Base-by-base conservation (phyloP, 2,797 vertebrate species). In the Vultur gryphus region DNA sequence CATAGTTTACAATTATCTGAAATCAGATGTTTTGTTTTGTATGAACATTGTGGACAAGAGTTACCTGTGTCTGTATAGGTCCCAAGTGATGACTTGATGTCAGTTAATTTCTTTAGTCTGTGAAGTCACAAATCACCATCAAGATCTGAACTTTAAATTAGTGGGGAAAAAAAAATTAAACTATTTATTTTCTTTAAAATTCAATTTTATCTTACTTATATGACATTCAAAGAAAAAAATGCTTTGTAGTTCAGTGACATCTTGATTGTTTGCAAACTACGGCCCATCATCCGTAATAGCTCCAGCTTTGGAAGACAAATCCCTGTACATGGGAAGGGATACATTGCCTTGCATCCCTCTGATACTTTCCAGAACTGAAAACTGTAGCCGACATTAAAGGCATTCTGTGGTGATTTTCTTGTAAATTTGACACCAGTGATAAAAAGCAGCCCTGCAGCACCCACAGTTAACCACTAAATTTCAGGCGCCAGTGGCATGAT, bases 371-470 rank as follows among this genome's bases (percentile, higher is more conserved):
- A 96, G 93, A 91, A 62, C 44, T 81, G 81, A 93, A 93, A 95
- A 90, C 54, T 90, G 29, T 87, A 96, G 51, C 55, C 2, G 9
- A 81, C 87, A 66, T 95, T 89, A 96, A 95, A 97, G 82, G 58
- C 81, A 87, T 95, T 96, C 77, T 96, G 88, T 96, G 87, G 90
- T 84, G 65, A 89, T 89, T 95, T 95, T 90, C 85, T 79, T 90
- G 37, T 87, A 67, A 83, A 96, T 91, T 92, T 87, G 96, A 97
- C 76, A 95, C 87, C 70, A 49, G 1, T 95, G 88, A 95, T 92
- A 90, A 90, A 95, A 95, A 84, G 12, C 95, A 96, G 87, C 65
- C 58, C 59, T 58, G 13, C 80, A 91, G 80, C 71, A 89, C 51
- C 89, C 77, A 80, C 35, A 59, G 71, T 78, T 83, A 88, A 73